These are phyloP conservation scores for Paramisgurnus dabryanus DNA, from an alignment of 2,113 vertebrate species.

Conservation along the genomic window DNA sequence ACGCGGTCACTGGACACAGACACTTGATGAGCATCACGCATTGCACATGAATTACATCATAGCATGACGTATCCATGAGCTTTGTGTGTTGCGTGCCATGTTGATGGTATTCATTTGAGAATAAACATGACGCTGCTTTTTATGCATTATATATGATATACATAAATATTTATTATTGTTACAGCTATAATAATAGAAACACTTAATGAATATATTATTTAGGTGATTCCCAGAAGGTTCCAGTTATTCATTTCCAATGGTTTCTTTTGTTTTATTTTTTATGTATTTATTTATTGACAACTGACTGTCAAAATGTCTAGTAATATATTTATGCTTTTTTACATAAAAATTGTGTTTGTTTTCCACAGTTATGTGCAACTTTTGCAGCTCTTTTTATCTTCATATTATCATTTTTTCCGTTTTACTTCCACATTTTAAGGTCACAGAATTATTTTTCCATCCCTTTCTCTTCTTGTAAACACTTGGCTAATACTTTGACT, in stretches of 20 bases:
- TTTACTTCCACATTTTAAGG: neutral
- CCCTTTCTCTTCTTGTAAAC: too few species aligned
- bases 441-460: too few species aligned
- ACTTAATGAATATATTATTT: neutral
- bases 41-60: constrained; percentile 55
- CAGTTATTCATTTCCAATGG: too few species aligned
- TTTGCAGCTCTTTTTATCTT: neutral
- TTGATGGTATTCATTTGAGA: neutral
- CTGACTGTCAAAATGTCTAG: neutral
- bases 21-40: neutral
- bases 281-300: neutral
- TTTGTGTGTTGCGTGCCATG: neutral
- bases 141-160: neutral
- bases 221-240: too few species aligned
- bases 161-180: neutral
- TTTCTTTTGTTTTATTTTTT: too few species aligned
- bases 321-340: neutral
- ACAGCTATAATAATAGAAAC: neutral
- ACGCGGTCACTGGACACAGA: neutral
- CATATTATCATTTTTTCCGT: neutral
- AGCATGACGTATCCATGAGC: constrained; percentile 9
- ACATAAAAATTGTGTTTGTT: neutral
- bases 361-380: neutral
- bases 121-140: constrained; percentile 10
- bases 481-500: too few species aligned